phyloP scores from a whole-genome alignment of 2,888 invertebrate species.

The Caenorhabditis japonica region DNA sequence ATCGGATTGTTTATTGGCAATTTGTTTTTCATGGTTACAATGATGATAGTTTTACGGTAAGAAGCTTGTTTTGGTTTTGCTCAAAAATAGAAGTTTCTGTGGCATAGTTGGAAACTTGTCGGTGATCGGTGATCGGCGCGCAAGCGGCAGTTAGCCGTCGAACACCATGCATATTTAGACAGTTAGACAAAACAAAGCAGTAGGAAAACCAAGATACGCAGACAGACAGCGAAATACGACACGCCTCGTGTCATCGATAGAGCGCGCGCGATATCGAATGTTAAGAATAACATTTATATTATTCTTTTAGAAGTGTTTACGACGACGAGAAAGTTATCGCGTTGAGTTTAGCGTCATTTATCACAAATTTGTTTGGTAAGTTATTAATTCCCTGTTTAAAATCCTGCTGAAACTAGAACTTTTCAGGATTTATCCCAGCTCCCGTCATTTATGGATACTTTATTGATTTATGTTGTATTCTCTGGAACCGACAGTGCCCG shows the following conservation, averaged over 20 bases:
- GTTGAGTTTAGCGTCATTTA: conserved; percentile 67
- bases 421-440: conserved; percentile 69
- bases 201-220: too few species aligned
- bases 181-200: too few species aligned
- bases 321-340: conserved; percentile 70
- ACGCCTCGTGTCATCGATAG: too few species aligned
- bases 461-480: conserved; percentile 64
- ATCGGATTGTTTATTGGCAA: conserved; percentile 72
- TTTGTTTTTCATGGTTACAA: conserved; percentile 72
- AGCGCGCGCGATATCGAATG: too few species aligned
- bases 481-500: conserved; percentile 67
- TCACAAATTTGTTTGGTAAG: conserved; percentile 67
- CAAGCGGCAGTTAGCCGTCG: too few species aligned
- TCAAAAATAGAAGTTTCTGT: too few species aligned
- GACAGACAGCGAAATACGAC: too few species aligned
- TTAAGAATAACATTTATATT: not conserved
- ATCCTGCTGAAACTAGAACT: not conserved
- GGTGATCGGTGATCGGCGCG: too few species aligned
- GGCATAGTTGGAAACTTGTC: too few species aligned
- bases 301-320: conserved; percentile 60
- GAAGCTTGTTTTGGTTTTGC: too few species aligned
- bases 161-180: too few species aligned
- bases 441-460: conserved; percentile 69
- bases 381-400: too few species aligned
- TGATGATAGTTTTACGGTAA: conserved; percentile 71